Evolutionary conservation across 2,113 vertebrate species (phyloP).

Genomic region (Perca fluviatilis): DNA sequence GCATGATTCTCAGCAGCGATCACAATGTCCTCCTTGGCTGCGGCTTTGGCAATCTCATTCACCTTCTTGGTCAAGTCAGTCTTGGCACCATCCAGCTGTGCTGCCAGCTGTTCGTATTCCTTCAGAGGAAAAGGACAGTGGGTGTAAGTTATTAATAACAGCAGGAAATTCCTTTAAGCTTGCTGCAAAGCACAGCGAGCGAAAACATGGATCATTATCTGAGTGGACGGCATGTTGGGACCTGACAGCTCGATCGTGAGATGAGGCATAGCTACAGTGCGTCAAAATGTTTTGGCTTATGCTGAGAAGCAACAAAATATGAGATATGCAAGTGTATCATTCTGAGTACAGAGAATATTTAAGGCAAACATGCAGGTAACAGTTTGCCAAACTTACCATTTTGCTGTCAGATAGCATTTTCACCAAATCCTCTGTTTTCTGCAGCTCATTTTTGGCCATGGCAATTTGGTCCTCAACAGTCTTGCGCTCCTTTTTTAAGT

Average conservation of each 20-base stretch:
- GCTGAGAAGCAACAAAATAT: background rate
- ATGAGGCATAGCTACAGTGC: background rate
- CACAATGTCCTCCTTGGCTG: constrained; percentile 87
- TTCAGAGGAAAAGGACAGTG: constrained; percentile 60
- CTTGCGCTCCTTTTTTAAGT: constrained; percentile 83
- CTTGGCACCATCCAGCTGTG: constrained; percentile 90
- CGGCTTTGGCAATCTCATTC: constrained; percentile 83
- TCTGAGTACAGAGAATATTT: background rate
- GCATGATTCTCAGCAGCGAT: constrained; percentile 90
- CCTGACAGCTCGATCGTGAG: constrained; percentile 7
- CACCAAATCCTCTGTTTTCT: constrained; percentile 80
- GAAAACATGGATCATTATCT: constrained; percentile 53
- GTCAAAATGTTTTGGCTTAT: background rate
- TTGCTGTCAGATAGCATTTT: constrained; percentile 86
- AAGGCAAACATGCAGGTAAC: background rate
- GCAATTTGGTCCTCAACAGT: constrained; percentile 81
- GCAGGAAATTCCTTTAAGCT: constrained; percentile 30
- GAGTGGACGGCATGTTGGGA: constrained; percentile 37
- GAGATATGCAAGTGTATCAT: background rate
- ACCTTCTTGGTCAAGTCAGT: constrained; percentile 89
- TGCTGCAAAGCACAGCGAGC: background rate
- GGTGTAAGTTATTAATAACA: constrained; percentile 1
- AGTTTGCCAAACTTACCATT: constrained; percentile 81
- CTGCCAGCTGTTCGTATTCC: constrained; percentile 91
- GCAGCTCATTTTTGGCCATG: constrained; percentile 85